A percentile compares a stretch with the other conserved stretches of the same genome.
Conservation (phyloP, 2,113 vertebrate species). For the Dascyllus trimaculatus region DNA sequence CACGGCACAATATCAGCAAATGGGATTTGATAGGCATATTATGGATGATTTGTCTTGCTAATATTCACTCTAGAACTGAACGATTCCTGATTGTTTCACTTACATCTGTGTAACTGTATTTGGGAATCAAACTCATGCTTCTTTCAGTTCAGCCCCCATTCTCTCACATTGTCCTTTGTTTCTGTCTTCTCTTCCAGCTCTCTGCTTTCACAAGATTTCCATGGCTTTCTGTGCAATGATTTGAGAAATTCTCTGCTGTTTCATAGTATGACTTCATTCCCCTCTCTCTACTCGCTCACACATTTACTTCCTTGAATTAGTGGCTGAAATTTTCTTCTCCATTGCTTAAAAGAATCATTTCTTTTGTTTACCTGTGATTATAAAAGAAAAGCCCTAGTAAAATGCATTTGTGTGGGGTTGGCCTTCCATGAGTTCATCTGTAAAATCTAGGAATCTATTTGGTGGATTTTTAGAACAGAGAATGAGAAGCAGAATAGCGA, state of each 20-base stretch:
- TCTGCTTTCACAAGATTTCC: slow-evolving; percentile 21
- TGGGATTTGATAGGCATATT: slow-evolving; percentile 70
- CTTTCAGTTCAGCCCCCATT: slow-evolving; percentile 11
- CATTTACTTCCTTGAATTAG: slow-evolving; percentile 29
- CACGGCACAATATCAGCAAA: slow-evolving; percentile 60
- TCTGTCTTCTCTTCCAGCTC: slow-evolving; percentile 18
- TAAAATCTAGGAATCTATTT: too few species aligned
- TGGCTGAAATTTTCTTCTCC: slow-evolving; percentile 1
- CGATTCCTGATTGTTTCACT: slow-evolving; percentile 51
- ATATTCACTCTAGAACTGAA: slow-evolving; percentile 51
- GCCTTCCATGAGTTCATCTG: too few species aligned
- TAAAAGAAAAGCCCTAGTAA: slow-evolving; percentile 18
- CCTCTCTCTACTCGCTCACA: slow-evolving; percentile 15
- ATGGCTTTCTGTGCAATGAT: slow-evolving; percentile 40
- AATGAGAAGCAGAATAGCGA: background rate
- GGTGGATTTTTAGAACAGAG: background rate
- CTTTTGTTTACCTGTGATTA: slow-evolving; percentile 42
- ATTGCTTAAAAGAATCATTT: slow-evolving; percentile 14
- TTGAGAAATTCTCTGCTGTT: slow-evolving; percentile 34
- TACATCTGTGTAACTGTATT: slow-evolving; percentile 48
- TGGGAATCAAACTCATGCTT: slow-evolving; percentile 33
- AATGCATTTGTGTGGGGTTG: background rate
- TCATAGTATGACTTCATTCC: slow-evolving; percentile 17
- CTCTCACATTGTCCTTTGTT: slow-evolving; percentile 14
- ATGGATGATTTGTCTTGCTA: slow-evolving; percentile 58